Percentiles rank a stretch among this genome's conserved stretches.
Evolutionary conservation across 2,113 vertebrate species (phyloP).

Genomic region (Etheostoma spectabile): DNA sequence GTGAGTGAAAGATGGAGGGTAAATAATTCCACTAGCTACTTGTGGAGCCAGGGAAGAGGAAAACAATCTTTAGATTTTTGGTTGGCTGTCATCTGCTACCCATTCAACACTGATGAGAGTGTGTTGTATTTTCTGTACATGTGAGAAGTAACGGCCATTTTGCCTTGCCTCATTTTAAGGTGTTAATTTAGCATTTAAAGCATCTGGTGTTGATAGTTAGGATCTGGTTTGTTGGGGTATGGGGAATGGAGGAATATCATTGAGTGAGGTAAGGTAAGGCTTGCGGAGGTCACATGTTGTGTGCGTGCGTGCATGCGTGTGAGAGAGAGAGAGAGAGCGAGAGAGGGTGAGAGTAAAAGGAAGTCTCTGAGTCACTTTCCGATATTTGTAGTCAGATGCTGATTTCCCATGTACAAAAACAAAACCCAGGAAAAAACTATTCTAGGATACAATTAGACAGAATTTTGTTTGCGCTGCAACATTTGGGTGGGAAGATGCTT

Average conservation of each 20-base stretch:
- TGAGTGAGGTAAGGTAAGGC: not conserved
- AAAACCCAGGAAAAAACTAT: slow-evolving; percentile 61
- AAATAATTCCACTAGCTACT: slow-evolving; percentile 76
- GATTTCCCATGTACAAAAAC: slow-evolving; percentile 48
- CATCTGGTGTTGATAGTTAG: not conserved
- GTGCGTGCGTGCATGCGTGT: not conserved
- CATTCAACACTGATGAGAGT: slow-evolving; percentile 12
- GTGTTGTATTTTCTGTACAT: slow-evolving; percentile 6
- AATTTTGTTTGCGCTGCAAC: slow-evolving; percentile 46
- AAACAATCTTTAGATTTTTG: slow-evolving; percentile 44
- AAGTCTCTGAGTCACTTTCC: slow-evolving; percentile 67
- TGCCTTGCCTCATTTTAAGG: not conserved
- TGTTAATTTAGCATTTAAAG: slow-evolving; percentile 13
- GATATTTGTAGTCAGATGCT: slow-evolving; percentile 59
- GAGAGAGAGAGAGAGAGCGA: not conserved
- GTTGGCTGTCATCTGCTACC: slow-evolving; percentile 47
- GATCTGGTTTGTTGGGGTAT: not conserved
- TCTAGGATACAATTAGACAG: slow-evolving; percentile 47
- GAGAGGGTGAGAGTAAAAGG: not conserved
- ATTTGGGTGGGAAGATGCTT: slow-evolving; percentile 54
- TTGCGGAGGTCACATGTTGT: slow-evolving; percentile 1
- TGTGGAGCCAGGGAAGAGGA: slow-evolving; percentile 48
- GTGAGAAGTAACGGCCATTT: not conserved
- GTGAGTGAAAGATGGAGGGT: slow-evolving; percentile 46
- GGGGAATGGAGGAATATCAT: not conserved